Evolutionary conservation across 2,113 vertebrate genomes (phyloP), one percentile per base, ranked within the genome.

Genomic region (Thalassoma bifasciatum): DNA sequence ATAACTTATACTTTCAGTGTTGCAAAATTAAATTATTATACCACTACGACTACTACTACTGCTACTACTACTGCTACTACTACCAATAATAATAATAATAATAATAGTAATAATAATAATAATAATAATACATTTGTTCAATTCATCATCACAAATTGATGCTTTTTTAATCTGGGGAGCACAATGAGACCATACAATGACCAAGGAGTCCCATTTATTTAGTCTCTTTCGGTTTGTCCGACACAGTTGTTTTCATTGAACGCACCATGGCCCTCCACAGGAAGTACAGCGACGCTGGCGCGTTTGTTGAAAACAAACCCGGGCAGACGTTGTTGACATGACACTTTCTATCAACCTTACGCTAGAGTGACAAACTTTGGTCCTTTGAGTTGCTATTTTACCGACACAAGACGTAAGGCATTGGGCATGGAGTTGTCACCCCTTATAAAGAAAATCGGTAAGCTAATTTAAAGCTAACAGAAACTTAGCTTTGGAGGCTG

Each of bases 381-480:
- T 13, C 19, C 3, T 21, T 30, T 8, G 52, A 11, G 5, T 46
- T 56, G 17, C n/a, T 23, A 65, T 68, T 24, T 6, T 14, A 0
- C 3, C 10, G 2, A 63, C 23, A 1, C 3, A 22, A 1, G 34
- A 26, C 38, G 8, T 30, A 4, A 51, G 8, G 52, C n/a, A 36
- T 1, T 8, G 44, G 56, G 42, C 19, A 95, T 96, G 94, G 94
- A 95, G 23, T 59, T 96, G 60, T 91, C 94, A 0, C 24, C 92
- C 0, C 88, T 96, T 49, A 93, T 96, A 82, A 94, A 93, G 88
- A 97, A 96, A 81, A 93, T 95, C 52, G 95, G 96, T 96, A 73
- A 6, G 83, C 16, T 64, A 14, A 26, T n/a, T 21, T 24, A 53
- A 38, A 44, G 74, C 72, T 51, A 23, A 36, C 40, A 11, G 12